A percentile compares a stretch with the other conserved stretches of the same genome.
Evolutionary conservation across 35 echinoderm and acorn worm species (phyloP).

Genomic region (Patiria miniata): DNA sequence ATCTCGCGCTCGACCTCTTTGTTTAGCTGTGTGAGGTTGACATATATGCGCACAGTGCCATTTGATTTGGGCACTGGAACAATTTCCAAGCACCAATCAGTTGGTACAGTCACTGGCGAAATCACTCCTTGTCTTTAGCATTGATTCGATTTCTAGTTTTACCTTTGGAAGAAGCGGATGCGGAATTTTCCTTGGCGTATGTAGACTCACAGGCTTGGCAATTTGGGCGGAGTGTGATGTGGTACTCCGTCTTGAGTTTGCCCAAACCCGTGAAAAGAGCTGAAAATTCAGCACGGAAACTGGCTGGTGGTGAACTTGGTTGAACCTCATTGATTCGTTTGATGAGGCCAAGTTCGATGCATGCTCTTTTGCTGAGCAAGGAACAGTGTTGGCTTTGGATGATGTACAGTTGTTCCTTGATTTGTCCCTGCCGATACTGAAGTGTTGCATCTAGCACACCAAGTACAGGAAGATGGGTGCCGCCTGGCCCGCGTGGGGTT

Average conservation of each 20-base stretch:
- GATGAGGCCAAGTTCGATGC: conserved; percentile 38
- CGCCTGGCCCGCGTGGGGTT: neutral
- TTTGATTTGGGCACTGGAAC: conserved; percentile 57
- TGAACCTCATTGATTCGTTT: conserved; percentile 24
- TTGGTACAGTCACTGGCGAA: conserved; percentile 50
- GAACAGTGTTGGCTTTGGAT: conserved; percentile 41
- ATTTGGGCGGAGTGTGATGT: conserved; percentile 40
- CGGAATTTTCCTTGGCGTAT: conserved; percentile 41
- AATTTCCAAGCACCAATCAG: conserved; percentile 61
- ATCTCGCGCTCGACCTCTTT: conserved; percentile 38
- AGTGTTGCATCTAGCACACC: neutral
- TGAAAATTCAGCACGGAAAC: conserved; percentile 24
- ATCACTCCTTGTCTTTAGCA: conserved; percentile 58
- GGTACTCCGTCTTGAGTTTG: conserved; percentile 33
- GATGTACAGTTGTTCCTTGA: conserved; percentile 30
- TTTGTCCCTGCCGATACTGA: neutral
- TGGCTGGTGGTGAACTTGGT: neutral
- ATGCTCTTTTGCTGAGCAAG: conserved; percentile 38
- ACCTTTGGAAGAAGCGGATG: conserved; percentile 40
- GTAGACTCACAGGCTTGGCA: conserved; percentile 22
- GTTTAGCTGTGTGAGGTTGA: conserved; percentile 61
- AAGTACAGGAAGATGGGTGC: neutral
- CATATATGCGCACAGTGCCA: conserved; percentile 43
- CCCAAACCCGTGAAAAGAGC: conserved; percentile 53
- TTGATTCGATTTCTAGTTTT: conserved; percentile 35